Evolutionary conservation across 2,888 invertebrate species (phyloP), one percentile per base, ranked within the genome.

Genomic region (Limulus polyphemus): DNA sequence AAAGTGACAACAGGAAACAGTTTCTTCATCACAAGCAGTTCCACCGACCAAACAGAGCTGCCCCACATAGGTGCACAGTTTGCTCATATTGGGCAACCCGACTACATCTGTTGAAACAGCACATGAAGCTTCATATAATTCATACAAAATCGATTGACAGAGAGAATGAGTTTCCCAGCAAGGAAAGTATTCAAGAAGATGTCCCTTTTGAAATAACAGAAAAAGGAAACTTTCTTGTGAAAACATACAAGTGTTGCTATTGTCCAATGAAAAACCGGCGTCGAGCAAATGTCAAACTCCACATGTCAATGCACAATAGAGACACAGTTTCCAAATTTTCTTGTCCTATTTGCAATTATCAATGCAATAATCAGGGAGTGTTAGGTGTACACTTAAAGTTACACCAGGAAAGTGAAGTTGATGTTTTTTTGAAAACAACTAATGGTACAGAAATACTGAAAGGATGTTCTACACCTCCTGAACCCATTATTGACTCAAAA

Each of bases 1-100:
- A 86, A 69, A 88, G 88, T 51, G 88, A 89, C 73, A 88, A 87
- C 74, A 88, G 88, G 75, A 88, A 88, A 47, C 90, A 90, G 75
- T 89, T 84, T 76, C 82, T 86, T 73, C 89, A 90, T 74, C 91
- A 91, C 73, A 88, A 88, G 73, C 89, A 90, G 73, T 86, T 90
- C 74, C 92, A 92, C 73, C 80, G 84, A 51, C 83, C 84, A 0
- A 75, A 75, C 63, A 81, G 84, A 59, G 83, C 83, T 55, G 84
- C 85, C 0, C 84, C 84, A 13, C 87, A 86, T 76, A 87, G 87
- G 75, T 92, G 92, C 73, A 83, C 82, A 32, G 80, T 84, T 70
- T 92, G 91, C 75, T 85, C 85, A 68, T 90, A 89, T 74, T 88
- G 88, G 72, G 89, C 89, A 11, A 86, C 85, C 61, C 87, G 87